phyloP scores from a whole-genome alignment of 2,113 vertebrate genomes.

The Epinephelus cyanopodus region DNA sequence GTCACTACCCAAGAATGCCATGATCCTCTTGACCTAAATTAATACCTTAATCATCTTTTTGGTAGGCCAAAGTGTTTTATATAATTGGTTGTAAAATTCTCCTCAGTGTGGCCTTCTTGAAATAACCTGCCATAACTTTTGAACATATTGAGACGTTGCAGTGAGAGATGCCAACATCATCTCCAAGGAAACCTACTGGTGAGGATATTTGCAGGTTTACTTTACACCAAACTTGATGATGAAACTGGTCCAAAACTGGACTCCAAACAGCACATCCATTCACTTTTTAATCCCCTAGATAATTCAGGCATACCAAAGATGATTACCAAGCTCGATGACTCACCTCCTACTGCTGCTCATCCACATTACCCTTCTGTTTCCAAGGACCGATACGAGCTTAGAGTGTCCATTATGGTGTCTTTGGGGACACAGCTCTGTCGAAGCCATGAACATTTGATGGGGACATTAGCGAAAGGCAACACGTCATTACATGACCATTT shows the following conservation, averaged over 20 bases:
- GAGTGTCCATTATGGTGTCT: slow-evolving; percentile 72
- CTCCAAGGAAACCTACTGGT: background rate
- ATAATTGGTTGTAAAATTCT: background rate
- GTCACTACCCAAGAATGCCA: background rate
- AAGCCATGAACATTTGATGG: slow-evolving; percentile 71
- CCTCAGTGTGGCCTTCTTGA: background rate
- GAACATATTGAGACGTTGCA: background rate
- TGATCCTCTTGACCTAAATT: background rate
- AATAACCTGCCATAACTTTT: background rate
- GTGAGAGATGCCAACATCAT: background rate
- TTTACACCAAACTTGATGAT: background rate
- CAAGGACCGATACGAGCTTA: slow-evolving; percentile 39
- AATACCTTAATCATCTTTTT: background rate
- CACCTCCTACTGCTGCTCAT: slow-evolving; percentile 49
- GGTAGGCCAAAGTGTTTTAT: background rate
- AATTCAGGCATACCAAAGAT: slow-evolving; percentile 46
- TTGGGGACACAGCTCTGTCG: slow-evolving; percentile 58
- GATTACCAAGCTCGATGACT: slow-evolving; percentile 38
- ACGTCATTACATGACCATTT: slow-evolving; percentile 80
- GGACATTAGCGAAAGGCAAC: slow-evolving; percentile 76
- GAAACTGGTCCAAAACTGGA: slow-evolving; percentile 14
- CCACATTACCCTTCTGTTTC: slow-evolving; percentile 61
- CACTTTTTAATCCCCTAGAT: slow-evolving; percentile 19
- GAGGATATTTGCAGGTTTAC: background rate
- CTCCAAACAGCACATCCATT: slow-evolving; percentile 14